These are phyloP conservation scores for Cryptotis parvus DNA, from an alignment of 2,113 vertebrate species.

Conservation along the genomic window DNA sequence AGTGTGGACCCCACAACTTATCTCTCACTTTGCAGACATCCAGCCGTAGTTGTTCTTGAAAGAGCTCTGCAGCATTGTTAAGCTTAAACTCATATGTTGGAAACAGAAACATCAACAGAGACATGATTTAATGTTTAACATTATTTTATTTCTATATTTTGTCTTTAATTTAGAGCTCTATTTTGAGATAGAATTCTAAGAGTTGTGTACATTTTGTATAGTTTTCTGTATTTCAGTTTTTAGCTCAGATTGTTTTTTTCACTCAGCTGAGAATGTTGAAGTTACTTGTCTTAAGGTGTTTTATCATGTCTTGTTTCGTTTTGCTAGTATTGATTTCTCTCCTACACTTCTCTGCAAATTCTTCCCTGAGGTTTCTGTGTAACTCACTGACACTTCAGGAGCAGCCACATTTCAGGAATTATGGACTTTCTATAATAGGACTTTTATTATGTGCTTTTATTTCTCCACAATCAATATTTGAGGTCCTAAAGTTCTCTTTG, in stretches of 20 bases:
- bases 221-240: slow-evolving; percentile 40
- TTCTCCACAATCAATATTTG: neutral
- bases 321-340: slow-evolving; percentile 45
- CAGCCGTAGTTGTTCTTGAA: slow-evolving; percentile 9
- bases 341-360: neutral
- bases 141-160: slow-evolving; percentile 31
- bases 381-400: neutral
- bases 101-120: neutral
- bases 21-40: neutral
- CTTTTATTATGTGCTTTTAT: slow-evolving; percentile 55
- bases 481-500: slow-evolving; percentile 45
- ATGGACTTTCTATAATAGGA: neutral
- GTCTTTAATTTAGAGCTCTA: neutral
- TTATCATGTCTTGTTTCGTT: slow-evolving; percentile 52
- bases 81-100: neutral
- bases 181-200: slow-evolving; percentile 38
- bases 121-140: neutral
- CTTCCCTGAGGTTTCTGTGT: neutral
- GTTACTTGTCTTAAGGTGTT: slow-evolving; percentile 19
- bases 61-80: slow-evolving; percentile 5
- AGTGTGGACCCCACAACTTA: neutral
- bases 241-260: slow-evolving; percentile 19
- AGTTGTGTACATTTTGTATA: slow-evolving; percentile 30
- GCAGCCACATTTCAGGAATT: neutral
- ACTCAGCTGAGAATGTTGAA: slow-evolving; percentile 39